Evolutionary conservation across 1,140 invertebrate genomes (phyloP), one percentile per base, ranked within the genome.

Genomic region (Latrodectus geometricus): DNA sequence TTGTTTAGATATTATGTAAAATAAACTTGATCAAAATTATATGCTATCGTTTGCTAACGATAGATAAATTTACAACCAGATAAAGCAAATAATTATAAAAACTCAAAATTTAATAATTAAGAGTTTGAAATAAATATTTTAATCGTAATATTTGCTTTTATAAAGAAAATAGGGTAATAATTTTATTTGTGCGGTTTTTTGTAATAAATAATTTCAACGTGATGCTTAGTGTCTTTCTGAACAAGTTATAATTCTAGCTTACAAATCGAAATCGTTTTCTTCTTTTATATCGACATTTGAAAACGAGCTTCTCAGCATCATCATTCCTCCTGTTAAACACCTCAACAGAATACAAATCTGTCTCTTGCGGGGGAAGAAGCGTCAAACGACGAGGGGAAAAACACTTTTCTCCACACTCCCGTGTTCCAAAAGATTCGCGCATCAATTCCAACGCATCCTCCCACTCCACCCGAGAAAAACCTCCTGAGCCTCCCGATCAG

Each of bases 401-500:
- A 61, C 11, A 14, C 54, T 17, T 17, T 61, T 17, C 54, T 61
- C 17, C 54, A 17, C 54, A 14, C 54, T 61, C 17, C 17, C 54
- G 11, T 61, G 54, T 61, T 61, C 54, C 54, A 61, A 4, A 61
- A 61, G 54, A 61, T 14, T 61, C 54, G 54, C 54, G 54, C 54
- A 61, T 61, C 54, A 61, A 61, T 61, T 61, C 54, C 54, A 61
- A 61, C 54, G 54, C 54, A 61, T 61, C 54, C 54, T 61, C 54
- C 17, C 54, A 14, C 54, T 61, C 54, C 54, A 14, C 54, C 54
- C 11, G 54, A 2, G 54, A 61, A 61, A 61, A 61, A 61, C 11
- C 54, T 61, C 54, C 54, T 14, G 54, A 61, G 54, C 54, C 54
- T 61, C 54, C 17, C 54, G 54, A 61, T 61, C 54, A 11, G 2